Conservation (phyloP, 2,113 vertebrate species). For the Alexandromys fortis region DNA sequence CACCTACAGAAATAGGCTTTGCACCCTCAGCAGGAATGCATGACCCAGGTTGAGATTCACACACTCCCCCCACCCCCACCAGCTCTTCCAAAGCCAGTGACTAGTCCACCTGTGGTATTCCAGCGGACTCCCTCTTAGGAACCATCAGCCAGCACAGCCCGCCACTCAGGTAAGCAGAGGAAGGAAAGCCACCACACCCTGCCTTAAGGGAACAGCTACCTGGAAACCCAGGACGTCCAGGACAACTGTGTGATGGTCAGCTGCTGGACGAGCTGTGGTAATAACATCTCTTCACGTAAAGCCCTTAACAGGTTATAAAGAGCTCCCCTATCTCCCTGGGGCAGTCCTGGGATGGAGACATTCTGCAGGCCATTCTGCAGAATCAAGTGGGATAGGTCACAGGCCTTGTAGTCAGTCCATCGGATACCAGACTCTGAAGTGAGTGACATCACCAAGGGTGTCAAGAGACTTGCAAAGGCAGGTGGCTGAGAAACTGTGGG, state of each 20-base stretch:
- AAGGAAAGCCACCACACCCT: not conserved
- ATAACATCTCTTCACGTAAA: not conserved
- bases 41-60: not conserved
- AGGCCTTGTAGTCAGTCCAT: not conserved
- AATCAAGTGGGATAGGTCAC: too few species aligned
- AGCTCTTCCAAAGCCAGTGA: not conserved
- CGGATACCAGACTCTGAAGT: not conserved
- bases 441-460: not conserved
- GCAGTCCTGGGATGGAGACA: not conserved
- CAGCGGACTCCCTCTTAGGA: not conserved
- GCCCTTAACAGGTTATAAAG: not conserved
- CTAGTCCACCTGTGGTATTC: not conserved
- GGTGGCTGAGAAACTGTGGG: not conserved
- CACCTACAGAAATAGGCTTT: constrained; percentile 65
- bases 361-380: not conserved
- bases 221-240: not conserved
- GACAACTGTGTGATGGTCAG: rapidly evolving
- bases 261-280: rapidly evolving
- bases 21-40: not conserved
- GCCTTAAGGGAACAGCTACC: not conserved
- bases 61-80: not conserved
- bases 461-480: not conserved
- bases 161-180: not conserved
- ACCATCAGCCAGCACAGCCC: rapidly evolving
- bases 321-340: not conserved